Percentiles rank a stretch among this genome's conserved stretches.
phyloP scores from a whole-genome alignment of 2,113 vertebrate genomes.

The Peromyscus californicus region DNA sequence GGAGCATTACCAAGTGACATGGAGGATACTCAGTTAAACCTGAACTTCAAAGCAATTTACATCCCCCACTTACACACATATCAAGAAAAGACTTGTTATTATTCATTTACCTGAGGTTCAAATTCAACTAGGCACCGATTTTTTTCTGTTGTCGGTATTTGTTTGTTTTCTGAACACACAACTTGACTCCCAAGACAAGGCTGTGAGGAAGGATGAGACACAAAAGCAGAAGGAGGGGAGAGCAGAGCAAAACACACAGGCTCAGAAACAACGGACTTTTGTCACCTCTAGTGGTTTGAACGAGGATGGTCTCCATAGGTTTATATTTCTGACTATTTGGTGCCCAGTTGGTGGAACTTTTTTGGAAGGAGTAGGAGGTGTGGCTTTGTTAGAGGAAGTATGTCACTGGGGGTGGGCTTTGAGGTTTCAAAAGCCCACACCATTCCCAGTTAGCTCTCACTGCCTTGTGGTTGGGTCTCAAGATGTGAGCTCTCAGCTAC shows the following conservation, averaged over 20 bases:
- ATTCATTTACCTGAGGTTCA: not conserved
- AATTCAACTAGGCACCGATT: not conserved
- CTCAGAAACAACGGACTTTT: not conserved
- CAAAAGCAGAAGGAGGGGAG: no score
- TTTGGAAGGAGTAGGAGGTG: not conserved
- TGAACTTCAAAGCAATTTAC: not conserved
- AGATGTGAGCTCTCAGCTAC: not conserved
- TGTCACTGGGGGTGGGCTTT: not conserved
- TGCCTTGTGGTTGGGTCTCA: not conserved
- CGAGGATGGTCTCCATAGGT: not conserved
- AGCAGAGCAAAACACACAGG: accelerated
- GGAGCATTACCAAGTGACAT: not conserved
- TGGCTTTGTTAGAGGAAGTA: not conserved
- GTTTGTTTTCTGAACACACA: not conserved
- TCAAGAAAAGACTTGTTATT: not conserved
- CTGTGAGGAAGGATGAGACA: not conserved
- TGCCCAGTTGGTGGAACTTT: not conserved
- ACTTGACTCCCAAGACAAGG: not conserved
- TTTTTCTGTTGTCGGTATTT: not conserved
- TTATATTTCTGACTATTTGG: not conserved
- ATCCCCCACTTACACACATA: not conserved
- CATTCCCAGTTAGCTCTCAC: not conserved
- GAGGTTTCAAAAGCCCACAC: not conserved
- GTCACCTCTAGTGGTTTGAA: not conserved
- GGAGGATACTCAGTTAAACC: not conserved